Evolutionary conservation across 2,113 vertebrate genomes (phyloP), one percentile per base, ranked within the genome.

Genomic region (Psittacula cyanocephala): DNA sequence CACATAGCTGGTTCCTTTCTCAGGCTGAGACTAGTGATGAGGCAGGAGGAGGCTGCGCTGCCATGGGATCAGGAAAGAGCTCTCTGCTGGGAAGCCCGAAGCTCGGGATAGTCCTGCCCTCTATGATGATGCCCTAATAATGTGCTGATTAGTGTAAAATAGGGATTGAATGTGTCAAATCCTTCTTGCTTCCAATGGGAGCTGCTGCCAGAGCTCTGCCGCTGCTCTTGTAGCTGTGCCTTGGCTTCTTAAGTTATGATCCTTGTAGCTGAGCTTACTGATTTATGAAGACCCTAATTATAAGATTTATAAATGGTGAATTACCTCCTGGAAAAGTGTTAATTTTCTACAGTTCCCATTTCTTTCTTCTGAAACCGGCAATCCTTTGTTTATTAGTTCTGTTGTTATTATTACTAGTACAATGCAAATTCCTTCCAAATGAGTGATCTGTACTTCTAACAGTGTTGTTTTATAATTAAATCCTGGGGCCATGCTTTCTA

Each of bases 341-440:
- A 35, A 64, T 71, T 96, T 94, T 81, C 76, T 63, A 1, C 17
- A 60, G 11, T 44, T 84, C 12, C 24, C 47, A 47, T 81, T 49
- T 88, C 43, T 84, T 91, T 90, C 27, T 89, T 88, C 16, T 43
- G 25, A 64, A 89, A 74, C 39, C 10, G 79, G 39, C 39, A 78
- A 52, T 68, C 69, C 62, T 90, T 80, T 44, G 37, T 71, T 84
- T 91, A 93, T 89, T 86, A 75, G 28, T 68, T 82, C 44, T 86
- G 55, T 81, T 83, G 62, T 77, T 91, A 23, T 35, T 95, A 17
- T 77, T 91, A 46, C 27, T 77, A 72, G 25, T 89, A 74, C 69
- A 70, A 49, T 80, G 74, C 60, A 96, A 93, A 95, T 95, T 91
- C 87, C 55, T 94, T 96, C 87, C 96, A 96, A 95, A 95, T 93